A percentile compares a stretch with the other conserved stretches of the same genome.
Evolutionary conservation across 2,797 vertebrate species (phyloP).

Genomic region (Atherinosoma microstoma): DNA sequence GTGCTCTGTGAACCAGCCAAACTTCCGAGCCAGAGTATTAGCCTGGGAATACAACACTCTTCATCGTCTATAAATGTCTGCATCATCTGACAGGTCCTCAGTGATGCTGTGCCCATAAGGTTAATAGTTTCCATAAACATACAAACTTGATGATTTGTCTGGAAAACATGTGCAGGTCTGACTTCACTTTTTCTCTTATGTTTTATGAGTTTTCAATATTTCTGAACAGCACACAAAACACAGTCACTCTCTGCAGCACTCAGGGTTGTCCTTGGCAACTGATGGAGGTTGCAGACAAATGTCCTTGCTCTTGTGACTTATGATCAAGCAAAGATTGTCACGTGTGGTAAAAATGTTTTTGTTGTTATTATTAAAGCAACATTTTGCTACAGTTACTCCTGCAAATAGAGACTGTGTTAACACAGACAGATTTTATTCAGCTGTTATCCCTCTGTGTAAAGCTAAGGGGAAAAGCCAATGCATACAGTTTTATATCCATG

Average conservation of each 20-base stretch:
- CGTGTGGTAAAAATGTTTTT: neutral
- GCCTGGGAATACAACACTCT: neutral
- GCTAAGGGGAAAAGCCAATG: neutral
- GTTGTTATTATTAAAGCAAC: neutral
- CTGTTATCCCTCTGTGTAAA: neutral
- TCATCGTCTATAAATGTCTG: neutral
- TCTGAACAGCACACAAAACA: neutral
- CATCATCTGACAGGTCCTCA: neutral
- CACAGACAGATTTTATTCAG: neutral
- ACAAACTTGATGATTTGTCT: no score
- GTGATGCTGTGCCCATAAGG: neutral
- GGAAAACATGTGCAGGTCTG: no score
- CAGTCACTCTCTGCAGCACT: neutral
- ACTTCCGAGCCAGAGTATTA: neutral
- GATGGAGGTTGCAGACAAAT: constrained; percentile 37
- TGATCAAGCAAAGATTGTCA: neutral
- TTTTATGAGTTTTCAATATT: neutral
- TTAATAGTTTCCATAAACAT: neutral
- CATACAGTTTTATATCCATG: constrained; percentile 33
- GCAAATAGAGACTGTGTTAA: neutral
- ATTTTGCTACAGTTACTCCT: neutral
- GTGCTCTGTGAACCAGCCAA: neutral
- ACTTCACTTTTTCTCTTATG: neutral
- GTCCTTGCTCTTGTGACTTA: constrained; percentile 36
- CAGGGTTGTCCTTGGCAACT: constrained; percentile 19